Evolutionary conservation across 2,888 invertebrate genomes (phyloP).

Genomic region (Drosophila pegasa): DNA sequence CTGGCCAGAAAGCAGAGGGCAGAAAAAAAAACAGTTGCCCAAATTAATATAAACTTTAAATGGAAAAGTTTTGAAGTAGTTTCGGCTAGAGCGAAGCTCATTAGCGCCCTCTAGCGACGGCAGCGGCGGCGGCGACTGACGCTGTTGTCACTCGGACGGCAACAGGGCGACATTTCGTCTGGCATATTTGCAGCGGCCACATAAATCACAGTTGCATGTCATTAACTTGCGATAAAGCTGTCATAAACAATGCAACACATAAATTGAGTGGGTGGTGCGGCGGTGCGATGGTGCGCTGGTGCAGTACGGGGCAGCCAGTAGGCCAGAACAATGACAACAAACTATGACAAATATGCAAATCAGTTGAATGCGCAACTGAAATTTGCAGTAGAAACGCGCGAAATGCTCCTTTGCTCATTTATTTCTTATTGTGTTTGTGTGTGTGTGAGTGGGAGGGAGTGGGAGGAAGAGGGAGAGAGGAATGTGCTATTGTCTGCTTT

Average conservation of each 20-base stretch:
- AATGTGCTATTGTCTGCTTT: neutral
- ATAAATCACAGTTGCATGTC: constrained; percentile 74
- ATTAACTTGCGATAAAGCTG: constrained; percentile 78
- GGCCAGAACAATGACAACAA: constrained; percentile 40
- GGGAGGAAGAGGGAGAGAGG: neutral
- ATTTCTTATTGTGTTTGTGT: constrained; percentile 14
- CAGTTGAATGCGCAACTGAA: constrained; percentile 42
- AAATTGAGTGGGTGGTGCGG: constrained; percentile 53
- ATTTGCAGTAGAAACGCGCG: constrained; percentile 21
- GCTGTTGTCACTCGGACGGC: constrained; percentile 8
- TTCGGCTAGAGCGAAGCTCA: constrained; percentile 43
- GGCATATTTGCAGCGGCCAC: constrained; percentile 39
- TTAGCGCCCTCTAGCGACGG: constrained; percentile 49
- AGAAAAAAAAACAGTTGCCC: constrained; percentile 4
- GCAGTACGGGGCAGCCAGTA: constrained; percentile 1
- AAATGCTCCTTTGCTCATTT: constrained; percentile 42
- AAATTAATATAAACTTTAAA: constrained; percentile 64
- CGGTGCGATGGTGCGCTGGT: neutral
- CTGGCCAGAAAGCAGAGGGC: neutral
- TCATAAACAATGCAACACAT: constrained; percentile 79
- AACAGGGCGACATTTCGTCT: constrained; percentile 22
- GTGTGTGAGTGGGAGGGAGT: too few relatives aligned
- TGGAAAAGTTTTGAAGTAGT: constrained; percentile 60
- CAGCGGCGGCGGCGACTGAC: neutral
- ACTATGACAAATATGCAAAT: constrained; percentile 75